phyloP scores from a whole-genome alignment of 1,140 invertebrate species.

The Eumeta japonica region DNA sequence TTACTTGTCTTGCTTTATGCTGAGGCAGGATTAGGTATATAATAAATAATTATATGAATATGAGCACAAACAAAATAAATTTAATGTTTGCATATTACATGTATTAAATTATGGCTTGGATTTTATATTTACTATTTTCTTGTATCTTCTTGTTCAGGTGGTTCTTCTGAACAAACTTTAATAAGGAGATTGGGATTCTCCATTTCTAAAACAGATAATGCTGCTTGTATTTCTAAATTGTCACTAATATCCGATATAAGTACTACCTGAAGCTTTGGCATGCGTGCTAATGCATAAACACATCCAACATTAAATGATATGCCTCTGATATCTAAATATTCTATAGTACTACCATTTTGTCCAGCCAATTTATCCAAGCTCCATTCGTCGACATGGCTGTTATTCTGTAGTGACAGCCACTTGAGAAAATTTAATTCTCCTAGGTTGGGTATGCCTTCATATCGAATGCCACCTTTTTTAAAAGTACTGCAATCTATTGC shows the following conservation, averaged over 20 bases:
- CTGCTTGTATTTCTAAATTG: slow-evolving; percentile 35
- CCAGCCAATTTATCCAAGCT: slow-evolving; percentile 42
- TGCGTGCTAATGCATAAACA: slow-evolving; percentile 35
- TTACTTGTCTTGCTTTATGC: too few relatives aligned
- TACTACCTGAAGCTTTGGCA: slow-evolving; percentile 35
- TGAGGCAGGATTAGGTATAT: too few relatives aligned
- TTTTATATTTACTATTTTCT: too few relatives aligned
- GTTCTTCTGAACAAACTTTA: too few relatives aligned
- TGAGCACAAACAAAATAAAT: too few relatives aligned
- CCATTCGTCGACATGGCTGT: slow-evolving; percentile 49
- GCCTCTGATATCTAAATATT: slow-evolving; percentile 45
- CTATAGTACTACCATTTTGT: slow-evolving; percentile 32
- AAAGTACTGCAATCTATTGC: slow-evolving; percentile 46
- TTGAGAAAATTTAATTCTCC: slow-evolving; percentile 32
- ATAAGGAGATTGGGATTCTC: slow-evolving; percentile 38
- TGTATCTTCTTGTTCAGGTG: too few relatives aligned
- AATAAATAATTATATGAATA: too few relatives aligned
- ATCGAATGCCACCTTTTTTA: slow-evolving; percentile 38
- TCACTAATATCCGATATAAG: slow-evolving; percentile 31
- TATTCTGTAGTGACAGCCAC: slow-evolving; percentile 45
- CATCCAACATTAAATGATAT: slow-evolving; percentile 35
- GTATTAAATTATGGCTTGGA: too few relatives aligned
- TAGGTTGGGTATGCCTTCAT: slow-evolving; percentile 47
- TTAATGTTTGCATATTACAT: too few relatives aligned
- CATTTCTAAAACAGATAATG: slow-evolving; percentile 39